phyloP scores from a whole-genome alignment of 2,888 invertebrate genomes.

The Chouioia cunea region DNA sequence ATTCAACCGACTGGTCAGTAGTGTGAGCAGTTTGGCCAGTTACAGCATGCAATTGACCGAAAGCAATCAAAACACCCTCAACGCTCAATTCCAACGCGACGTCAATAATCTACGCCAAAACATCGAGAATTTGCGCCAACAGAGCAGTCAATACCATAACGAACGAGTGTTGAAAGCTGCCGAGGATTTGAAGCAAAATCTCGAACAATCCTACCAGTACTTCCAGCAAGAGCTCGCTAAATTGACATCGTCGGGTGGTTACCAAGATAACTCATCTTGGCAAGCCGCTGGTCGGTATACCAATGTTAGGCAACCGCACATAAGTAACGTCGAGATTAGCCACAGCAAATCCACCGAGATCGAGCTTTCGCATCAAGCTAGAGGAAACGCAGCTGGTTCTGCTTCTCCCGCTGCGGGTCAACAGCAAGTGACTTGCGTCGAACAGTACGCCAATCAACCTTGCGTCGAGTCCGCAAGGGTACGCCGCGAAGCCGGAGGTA shows the following conservation, averaged over 20 bases:
- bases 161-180: slow-evolving; percentile 21
- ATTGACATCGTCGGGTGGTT: slow-evolving; percentile 9
- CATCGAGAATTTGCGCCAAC: slow-evolving; percentile 33
- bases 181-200: slow-evolving; percentile 21
- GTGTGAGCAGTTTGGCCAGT: slow-evolving; percentile 36
- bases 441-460: neutral
- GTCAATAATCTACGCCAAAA: slow-evolving; percentile 24
- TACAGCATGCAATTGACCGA: slow-evolving; percentile 37
- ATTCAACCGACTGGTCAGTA: slow-evolving; percentile 38
- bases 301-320: slow-evolving; percentile 21
- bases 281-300: slow-evolving; percentile 16
- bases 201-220: slow-evolving; percentile 31
- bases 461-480: slow-evolving; percentile 4
- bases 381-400: neutral
- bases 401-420: neutral
- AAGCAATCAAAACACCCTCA: slow-evolving; percentile 22
- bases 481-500: slow-evolving; percentile 39
- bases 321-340: slow-evolving; percentile 34
- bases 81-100: slow-evolving; percentile 16
- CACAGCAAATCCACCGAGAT: slow-evolving; percentile 37
- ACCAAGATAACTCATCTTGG: slow-evolving; percentile 33
- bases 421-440: slow-evolving; percentile 30
- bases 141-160: slow-evolving; percentile 35
- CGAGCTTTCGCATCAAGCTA: slow-evolving; percentile 24
- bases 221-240: slow-evolving; percentile 28